Base-by-base conservation (phyloP, 30 jellyfish, hydroid and myxozoan species). In the Rhopilema esculentum region DNA sequence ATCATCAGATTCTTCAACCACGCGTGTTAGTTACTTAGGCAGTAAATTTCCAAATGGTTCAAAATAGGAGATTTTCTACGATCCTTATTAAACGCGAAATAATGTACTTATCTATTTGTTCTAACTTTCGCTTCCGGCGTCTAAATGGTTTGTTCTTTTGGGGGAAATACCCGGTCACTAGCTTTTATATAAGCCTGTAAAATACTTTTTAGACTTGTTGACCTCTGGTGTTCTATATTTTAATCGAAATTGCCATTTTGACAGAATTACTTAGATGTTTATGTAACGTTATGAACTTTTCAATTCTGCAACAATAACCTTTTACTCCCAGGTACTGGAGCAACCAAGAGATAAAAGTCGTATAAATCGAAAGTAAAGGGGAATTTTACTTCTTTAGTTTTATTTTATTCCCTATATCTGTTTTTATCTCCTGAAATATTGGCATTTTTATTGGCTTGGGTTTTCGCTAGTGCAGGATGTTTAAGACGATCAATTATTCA, bases 401-500 rank as follows among this genome's bases (percentile, higher is more conserved):
- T 40, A 2, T 12, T 6, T 40, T 40, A 2, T 40, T 12, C 12
- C 57, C 57, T 40, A 2, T 2, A 40, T 2, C 57, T 40, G 12
- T 12, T 2, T 12, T 40, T 2, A 40, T 40, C 6, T 2, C 57
- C 12, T 40, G 6, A 40, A 12, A 40, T 40, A 40, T 40, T 12
- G 57, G 57, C 57, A 40, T 40, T 40, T 40, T 40, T 40, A 40
- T 40, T 40, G 57, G 57, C 12, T 40, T 40, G 57, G 12, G 57
- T 40, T 40, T 40, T 40, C 57, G 57, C 57, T 40, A 2, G 57
- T 40, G 57, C 57, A 40, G 12, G 57, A 22, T 25, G 79, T 79
- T 79, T 79, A 19, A 79, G 48, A 49, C 51, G 48, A 79, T 79
- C 79, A 53, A 79, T 79, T 79, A 79, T 79, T 79, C 88, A 79